A percentile compares a stretch with the other conserved stretches of the same genome.
Conservation (phyloP, 2,888 invertebrate genomes). For the Enchytraeus crypticus region DNA sequence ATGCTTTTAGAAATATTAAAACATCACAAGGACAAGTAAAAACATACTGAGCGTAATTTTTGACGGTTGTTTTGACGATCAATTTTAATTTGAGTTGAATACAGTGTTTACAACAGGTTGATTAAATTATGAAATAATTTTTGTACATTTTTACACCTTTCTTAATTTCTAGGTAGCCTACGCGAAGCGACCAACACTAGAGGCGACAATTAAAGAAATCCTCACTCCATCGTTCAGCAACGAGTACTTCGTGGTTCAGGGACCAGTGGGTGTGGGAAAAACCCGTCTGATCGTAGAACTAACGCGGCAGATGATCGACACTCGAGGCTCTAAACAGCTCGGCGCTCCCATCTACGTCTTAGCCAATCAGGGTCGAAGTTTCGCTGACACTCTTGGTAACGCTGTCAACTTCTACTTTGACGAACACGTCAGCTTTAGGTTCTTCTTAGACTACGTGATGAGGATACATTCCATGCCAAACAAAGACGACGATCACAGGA, state of each 20-base stretch:
- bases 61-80: no score
- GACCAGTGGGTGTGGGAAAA: slow-evolving; percentile 27
- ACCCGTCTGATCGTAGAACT: slow-evolving; percentile 21
- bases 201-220: slow-evolving; percentile 6
- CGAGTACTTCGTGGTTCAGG: slow-evolving; percentile 25
- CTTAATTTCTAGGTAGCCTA: slow-evolving; percentile 6
- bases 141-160: not conserved
- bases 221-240: slow-evolving; percentile 16
- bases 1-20: no score
- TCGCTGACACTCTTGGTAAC: slow-evolving; percentile 24
- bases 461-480: slow-evolving; percentile 21
- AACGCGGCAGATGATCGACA: slow-evolving; percentile 16
- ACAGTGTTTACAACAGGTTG: no score
- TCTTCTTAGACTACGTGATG: slow-evolving; percentile 22
- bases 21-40: no score
- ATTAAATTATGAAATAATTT: not conserved
- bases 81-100: no score
- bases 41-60: no score
- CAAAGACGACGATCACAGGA: slow-evolving; percentile 19
- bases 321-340: not conserved
- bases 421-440: slow-evolving; percentile 26
- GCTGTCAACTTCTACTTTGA: slow-evolving; percentile 25
- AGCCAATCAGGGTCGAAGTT: slow-evolving; percentile 15
- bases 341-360: slow-evolving; percentile 25
- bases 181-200: slow-evolving; percentile 8